Percentiles rank a stretch among this genome's conserved stretches.
Evolutionary conservation across 2,797 vertebrate genomes (phyloP).

Genomic region (Spinibarbus caldwelli): DNA sequence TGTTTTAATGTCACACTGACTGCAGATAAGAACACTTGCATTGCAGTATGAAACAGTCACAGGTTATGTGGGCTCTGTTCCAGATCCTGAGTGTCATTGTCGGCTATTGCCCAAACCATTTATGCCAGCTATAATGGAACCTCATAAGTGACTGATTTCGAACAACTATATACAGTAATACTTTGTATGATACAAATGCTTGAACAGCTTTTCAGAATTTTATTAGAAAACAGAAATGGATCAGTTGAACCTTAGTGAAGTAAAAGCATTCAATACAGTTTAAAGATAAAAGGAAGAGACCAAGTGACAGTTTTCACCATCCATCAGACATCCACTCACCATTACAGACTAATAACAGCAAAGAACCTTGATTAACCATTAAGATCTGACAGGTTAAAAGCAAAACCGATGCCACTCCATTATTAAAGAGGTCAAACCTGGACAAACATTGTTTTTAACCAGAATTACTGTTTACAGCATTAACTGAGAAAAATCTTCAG

Average conservation of each 20-base stretch:
- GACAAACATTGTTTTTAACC: conserved; percentile 19
- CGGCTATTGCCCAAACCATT: neutral
- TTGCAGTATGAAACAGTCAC: neutral
- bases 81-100: neutral
- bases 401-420: conserved; percentile 41
- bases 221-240: neutral
- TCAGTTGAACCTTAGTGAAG: neutral
- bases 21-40: neutral
- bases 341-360: conserved; percentile 24
- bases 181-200: neutral
- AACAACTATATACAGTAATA: neutral
- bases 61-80: neutral
- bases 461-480: neutral
- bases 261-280: neutral
- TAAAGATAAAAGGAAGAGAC: neutral
- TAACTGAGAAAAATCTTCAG: neutral
- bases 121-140: neutral
- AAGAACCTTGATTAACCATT: conserved; percentile 41
- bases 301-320: neutral
- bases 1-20: neutral
- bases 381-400: conserved; percentile 53
- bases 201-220: neutral
- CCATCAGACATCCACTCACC: too few species aligned
- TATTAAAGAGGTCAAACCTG: conserved; percentile 46
- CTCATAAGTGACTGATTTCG: neutral